These are phyloP conservation scores for Brassicogethes aeneus DNA, from an alignment of 2,888 invertebrate genomes.

Conservation along the genomic window DNA sequence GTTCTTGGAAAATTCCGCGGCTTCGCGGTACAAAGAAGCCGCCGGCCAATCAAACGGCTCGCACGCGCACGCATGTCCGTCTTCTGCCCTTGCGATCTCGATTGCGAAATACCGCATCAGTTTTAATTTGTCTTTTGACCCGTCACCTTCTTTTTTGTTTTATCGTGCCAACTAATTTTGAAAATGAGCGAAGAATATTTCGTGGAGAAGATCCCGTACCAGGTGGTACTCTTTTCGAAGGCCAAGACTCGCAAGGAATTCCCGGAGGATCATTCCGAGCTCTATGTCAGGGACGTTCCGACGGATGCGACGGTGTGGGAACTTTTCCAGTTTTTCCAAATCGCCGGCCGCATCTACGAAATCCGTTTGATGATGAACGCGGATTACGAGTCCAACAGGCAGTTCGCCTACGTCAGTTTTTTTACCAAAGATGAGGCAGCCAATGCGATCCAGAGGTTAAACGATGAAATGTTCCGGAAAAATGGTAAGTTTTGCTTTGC, in stretches of 20 bases:
- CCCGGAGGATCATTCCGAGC: slow-evolving; percentile 59
- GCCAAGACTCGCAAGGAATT: slow-evolving; percentile 34
- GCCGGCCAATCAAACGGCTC: too few species aligned
- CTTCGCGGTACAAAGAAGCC: too few species aligned
- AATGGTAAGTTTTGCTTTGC: too few species aligned
- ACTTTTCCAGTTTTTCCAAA: slow-evolving; percentile 57
- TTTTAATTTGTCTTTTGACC: too few species aligned
- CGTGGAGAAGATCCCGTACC: not conserved
- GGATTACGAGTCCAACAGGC: slow-evolving; percentile 50
- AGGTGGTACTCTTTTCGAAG: not conserved
- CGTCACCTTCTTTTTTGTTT: too few species aligned
- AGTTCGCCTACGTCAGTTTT: slow-evolving; percentile 56
- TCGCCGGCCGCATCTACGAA: slow-evolving; percentile 58
- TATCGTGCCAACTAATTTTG: too few species aligned
- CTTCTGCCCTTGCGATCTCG: too few species aligned
- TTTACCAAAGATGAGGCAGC: slow-evolving; percentile 49
- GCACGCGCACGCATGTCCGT: too few species aligned
- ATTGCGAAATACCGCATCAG: too few species aligned
- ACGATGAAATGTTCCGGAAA: not conserved
- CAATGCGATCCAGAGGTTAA: slow-evolving; percentile 16
- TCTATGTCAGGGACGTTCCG: slow-evolving; percentile 68
- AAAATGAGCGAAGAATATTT: too few species aligned
- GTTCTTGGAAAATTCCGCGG: too few species aligned
- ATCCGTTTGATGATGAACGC: slow-evolving; percentile 74
- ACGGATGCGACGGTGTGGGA: slow-evolving; percentile 65